A percentile compares a stretch with the other conserved stretches of the same genome.
Evolutionary conservation across 2,797 vertebrate genomes (phyloP).

Genomic region (Aphelocoma californica): DNA sequence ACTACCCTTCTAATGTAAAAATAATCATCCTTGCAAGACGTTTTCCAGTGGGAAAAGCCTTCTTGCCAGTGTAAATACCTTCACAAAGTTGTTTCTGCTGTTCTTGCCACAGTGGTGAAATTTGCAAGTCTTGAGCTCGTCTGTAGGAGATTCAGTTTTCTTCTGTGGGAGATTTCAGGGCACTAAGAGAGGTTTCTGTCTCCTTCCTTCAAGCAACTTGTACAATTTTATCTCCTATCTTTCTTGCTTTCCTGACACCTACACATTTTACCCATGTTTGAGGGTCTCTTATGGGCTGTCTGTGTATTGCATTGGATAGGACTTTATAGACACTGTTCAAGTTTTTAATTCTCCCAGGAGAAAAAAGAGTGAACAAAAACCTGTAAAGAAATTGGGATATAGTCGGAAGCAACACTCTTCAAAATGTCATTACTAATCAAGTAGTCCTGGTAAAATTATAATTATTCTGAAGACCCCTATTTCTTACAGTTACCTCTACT

Average conservation of each 20-base stretch:
- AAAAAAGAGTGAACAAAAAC: neutral
- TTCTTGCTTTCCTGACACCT: neutral
- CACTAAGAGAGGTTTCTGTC: neutral
- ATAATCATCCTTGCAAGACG: neutral
- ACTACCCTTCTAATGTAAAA: neutral
- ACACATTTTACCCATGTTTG: neutral
- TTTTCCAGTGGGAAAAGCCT: neutral
- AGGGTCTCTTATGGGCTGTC: neutral
- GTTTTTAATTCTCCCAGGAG: neutral
- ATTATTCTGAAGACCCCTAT: neutral
- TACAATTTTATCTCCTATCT: neutral
- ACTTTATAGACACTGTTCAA: neutral
- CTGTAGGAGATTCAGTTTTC: neutral
- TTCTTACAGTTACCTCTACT: neutral
- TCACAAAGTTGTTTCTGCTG: neutral
- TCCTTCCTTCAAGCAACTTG: neutral
- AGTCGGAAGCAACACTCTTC: neutral
- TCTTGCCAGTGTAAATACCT: neutral
- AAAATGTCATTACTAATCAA: neutral
- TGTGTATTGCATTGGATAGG: neutral
- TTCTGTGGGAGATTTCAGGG: neutral
- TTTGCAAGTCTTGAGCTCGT: neutral
- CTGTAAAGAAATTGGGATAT: neutral
- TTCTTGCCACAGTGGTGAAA: neutral
- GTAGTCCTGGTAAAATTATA: neutral